Evolutionary conservation across 2,888 invertebrate genomes (phyloP).

Genomic region (Congeria kusceri): DNA sequence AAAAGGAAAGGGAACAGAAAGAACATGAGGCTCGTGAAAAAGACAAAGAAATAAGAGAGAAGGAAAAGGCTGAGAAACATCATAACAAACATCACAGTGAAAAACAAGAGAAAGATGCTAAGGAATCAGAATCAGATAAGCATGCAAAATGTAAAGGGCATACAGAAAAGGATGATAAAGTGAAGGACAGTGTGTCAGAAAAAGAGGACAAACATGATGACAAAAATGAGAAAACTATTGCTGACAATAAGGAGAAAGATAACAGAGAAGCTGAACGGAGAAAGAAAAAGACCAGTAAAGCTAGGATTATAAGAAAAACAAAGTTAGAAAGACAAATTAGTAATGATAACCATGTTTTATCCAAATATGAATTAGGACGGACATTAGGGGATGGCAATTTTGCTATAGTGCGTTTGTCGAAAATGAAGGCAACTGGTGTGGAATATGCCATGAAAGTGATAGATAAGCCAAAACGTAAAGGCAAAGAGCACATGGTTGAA

Average conservation of each 20-base stretch:
- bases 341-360: slow-evolving; percentile 77
- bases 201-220: slow-evolving; percentile 54
- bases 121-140: slow-evolving; percentile 40
- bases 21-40: slow-evolving; percentile 32
- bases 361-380: slow-evolving; percentile 82
- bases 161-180: slow-evolving; percentile 53
- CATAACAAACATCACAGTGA: slow-evolving; percentile 37
- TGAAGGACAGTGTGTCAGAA: slow-evolving; percentile 49
- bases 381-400: slow-evolving; percentile 86
- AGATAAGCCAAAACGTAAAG: slow-evolving; percentile 85
- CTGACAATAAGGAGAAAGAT: slow-evolving; percentile 49
- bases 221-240: slow-evolving; percentile 52
- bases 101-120: slow-evolving; percentile 60
- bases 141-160: slow-evolving; percentile 39
- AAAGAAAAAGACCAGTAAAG: slow-evolving; percentile 67
- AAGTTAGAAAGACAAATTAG: slow-evolving; percentile 83
- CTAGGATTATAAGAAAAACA: slow-evolving; percentile 75
- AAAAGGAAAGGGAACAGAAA: slow-evolving; percentile 60
- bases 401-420: slow-evolving; percentile 84
- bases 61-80: slow-evolving; percentile 23
- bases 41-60: slow-evolving; percentile 34
- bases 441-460: slow-evolving; percentile 85
- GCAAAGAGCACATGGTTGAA: slow-evolving; percentile 85
- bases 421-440: slow-evolving; percentile 75
- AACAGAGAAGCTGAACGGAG: slow-evolving; percentile 54